These are phyloP conservation scores for Percina caprodes DNA, from an alignment of 2,113 vertebrate species.

Conservation along the genomic window DNA sequence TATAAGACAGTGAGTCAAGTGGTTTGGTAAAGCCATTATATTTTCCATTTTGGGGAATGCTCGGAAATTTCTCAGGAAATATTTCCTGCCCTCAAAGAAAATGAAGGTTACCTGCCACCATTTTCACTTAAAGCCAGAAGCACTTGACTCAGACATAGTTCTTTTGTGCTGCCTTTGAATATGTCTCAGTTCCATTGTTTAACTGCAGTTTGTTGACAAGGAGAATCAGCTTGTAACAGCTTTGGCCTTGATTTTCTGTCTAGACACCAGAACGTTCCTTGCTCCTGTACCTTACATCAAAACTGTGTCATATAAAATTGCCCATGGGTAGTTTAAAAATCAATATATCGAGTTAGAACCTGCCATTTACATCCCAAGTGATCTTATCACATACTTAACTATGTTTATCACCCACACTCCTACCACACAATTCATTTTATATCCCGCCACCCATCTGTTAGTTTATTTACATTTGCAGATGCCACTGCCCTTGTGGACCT, in stretches of 20 bases:
- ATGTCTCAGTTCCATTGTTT: neutral
- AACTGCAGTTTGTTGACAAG: neutral
- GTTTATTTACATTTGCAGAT: neutral
- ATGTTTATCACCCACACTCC: neutral
- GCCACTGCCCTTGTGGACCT: neutral
- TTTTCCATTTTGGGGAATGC: too few species aligned
- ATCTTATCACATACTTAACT: neutral
- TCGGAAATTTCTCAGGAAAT: too few species aligned
- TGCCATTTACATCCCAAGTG: neutral
- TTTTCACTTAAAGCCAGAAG: neutral
- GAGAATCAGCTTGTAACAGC: slow-evolving; percentile 15
- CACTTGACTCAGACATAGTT: slow-evolving; percentile 6
- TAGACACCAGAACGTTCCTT: neutral
- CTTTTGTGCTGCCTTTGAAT: slow-evolving; percentile 7
- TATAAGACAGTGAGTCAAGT: too few species aligned
- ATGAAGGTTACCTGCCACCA: neutral
- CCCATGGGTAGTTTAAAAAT: neutral
- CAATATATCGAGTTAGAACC: neutral
- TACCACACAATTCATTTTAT: neutral
- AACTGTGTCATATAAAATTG: neutral
- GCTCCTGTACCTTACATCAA: neutral
- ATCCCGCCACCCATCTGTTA: slow-evolving; percentile 5
- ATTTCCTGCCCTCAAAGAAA: neutral
- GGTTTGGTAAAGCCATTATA: too few species aligned
- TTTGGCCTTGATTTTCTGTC: slow-evolving; percentile 27